Conservation (phyloP, 2,888 invertebrate genomes). For the Trachelus tabidus region DNA sequence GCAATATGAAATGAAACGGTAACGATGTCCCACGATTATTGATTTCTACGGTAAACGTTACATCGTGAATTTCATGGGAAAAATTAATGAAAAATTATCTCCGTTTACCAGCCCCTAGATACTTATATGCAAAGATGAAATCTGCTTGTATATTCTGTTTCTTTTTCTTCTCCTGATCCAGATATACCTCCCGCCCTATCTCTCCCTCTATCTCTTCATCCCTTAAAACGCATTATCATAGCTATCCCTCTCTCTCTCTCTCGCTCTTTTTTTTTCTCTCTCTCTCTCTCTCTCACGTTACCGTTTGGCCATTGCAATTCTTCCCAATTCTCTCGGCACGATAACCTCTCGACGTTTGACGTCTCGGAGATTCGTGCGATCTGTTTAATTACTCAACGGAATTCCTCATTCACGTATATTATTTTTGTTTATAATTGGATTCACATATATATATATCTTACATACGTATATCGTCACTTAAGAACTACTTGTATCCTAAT, state of each 20-base stretch:
- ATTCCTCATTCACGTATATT: not conserved
- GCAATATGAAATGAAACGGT: no score
- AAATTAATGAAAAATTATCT: no score
- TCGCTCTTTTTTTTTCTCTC: not conserved
- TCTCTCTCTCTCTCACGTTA: not conserved
- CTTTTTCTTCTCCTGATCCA: no score
- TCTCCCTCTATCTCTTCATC: not conserved
- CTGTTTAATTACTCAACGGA: not conserved
- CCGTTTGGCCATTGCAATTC: not conserved
- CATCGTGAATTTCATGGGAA: no score
- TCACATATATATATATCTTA: not conserved
- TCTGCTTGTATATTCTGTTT: not conserved
- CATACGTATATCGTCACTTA: no score
- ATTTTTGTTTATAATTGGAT: slow-evolving; percentile 12
- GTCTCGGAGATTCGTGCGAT: not conserved
- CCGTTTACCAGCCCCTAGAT: not conserved
- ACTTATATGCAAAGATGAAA: not conserved
- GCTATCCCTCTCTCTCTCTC: not conserved
- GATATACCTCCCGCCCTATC: no score
- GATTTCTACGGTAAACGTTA: no score
- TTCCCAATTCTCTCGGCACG: not conserved
- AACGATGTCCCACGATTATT: no score
- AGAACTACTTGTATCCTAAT: not conserved
- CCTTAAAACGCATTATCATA: no score
- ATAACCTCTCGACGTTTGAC: not conserved